These are phyloP conservation scores for Borostomias antarcticus DNA, from an alignment of 2,797 vertebrate species.

Conservation along the genomic window DNA sequence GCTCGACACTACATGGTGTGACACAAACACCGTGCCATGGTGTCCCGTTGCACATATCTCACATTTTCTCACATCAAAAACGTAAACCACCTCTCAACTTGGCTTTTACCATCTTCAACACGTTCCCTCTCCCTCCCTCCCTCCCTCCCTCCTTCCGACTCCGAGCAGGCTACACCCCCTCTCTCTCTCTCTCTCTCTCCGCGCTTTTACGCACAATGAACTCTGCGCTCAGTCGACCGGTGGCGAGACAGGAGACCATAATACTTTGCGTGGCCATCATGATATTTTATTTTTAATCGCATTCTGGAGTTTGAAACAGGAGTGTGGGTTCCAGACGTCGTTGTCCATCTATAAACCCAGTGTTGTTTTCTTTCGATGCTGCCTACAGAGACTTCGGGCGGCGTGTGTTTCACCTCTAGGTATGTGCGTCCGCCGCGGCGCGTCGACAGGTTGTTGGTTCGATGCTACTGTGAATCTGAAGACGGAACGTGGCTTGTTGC, in stretches of 20 bases:
- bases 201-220: conserved; percentile 67
- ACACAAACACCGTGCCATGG: conserved; percentile 27
- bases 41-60: background rate
- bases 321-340: conserved; percentile 41
- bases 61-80: background rate
- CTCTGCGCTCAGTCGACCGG: conserved; percentile 56
- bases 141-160: conserved; percentile 21
- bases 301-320: conserved; percentile 56
- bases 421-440: conserved; percentile 46
- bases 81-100: conserved; percentile 65
- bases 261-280: conserved; percentile 64
- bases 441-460: conserved; percentile 21
- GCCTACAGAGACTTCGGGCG: conserved; percentile 81
- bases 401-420: conserved; percentile 85
- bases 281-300: conserved; percentile 61
- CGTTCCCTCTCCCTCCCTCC: conserved; percentile 48
- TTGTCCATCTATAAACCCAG: conserved; percentile 40
- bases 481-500: background rate
- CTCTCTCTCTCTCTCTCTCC: conserved; percentile 42
- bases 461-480: conserved; percentile 6
- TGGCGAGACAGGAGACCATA: conserved; percentile 56
- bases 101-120: conserved; percentile 61
- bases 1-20: conserved; percentile 1
- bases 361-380: conserved; percentile 75
- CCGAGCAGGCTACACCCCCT: too few species aligned